Base-by-base conservation (phyloP, 2,888 invertebrate species). In the Alloscopus bannaensis region DNA sequence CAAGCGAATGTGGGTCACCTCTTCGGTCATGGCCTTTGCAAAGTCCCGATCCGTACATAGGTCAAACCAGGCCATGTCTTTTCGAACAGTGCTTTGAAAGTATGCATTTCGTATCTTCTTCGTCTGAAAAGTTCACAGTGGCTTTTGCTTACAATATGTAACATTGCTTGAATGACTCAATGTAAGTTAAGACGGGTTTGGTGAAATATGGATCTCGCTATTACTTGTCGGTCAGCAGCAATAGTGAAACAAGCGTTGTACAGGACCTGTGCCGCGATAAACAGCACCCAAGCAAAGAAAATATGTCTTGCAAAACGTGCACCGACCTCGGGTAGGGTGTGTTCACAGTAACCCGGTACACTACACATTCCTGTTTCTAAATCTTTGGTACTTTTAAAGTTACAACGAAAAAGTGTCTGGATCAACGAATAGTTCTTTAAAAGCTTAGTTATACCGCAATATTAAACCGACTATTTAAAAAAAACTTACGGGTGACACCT, bases 1-100 rank as follows among this genome's bases (percentile, higher is more conserved):
- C 13, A 59, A n/a, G 28, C 83, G 47, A n/a, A 84, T 69, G 16
- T 75, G 60, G 8, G 78, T 77, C 11, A 81, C 57, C 29, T 78
- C 81, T 80, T 78, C 50, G 1, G 65, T 81, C 69, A 81, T 83
- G 4, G 78, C 60, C 11, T 76, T 64, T 13, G 77, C 66, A 36
- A 82, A 80, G 40, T 81, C 80, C 2, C 80, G 72, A 52, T 76
- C 77, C 0, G 76, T 71, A 42, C 66, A 80, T 2, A 55, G 64
- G 18, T 84, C 82, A 64, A 80, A 79, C 83, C 83, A 84, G 1
- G 81, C 64, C 69, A 78, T 80, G 57, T 84, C 84, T 47, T 82
- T 83, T 11, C 72, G 36, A 1, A 81, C 28, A 55, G 81, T 62
- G 18, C 81, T 66, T 59, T 83, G 78, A 55, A 71, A 78, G 42